phyloP scores from a whole-genome alignment of 2,888 invertebrate species.

The Drosophila dives region DNA sequence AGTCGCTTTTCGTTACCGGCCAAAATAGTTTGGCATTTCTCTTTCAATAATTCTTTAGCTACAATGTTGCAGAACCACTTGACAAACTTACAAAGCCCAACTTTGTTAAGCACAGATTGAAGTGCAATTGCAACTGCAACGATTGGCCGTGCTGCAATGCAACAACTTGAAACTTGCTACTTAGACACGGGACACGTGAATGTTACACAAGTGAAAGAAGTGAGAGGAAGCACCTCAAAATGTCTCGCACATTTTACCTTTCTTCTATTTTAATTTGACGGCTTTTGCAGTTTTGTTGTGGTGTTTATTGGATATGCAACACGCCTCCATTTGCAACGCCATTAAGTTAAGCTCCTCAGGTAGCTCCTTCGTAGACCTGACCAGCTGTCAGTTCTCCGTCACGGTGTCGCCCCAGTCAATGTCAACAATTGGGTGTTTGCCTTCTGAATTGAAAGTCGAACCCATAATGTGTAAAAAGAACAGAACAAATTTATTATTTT shows the following conservation, averaged over 20 bases:
- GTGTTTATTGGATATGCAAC: constrained; percentile 55
- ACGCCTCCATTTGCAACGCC: constrained; percentile 19
- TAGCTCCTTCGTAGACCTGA: not conserved
- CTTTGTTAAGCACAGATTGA: constrained; percentile 9
- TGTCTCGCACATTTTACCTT: not conserved
- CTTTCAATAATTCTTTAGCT: constrained; percentile 14
- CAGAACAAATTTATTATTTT: not conserved
- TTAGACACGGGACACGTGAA: constrained; percentile 46
- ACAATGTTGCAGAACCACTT: constrained; percentile 4
- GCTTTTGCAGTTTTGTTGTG: constrained; percentile 45
- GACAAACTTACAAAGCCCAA: constrained; percentile 22
- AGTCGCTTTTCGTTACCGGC: not conserved
- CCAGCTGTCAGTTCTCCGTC: constrained; percentile 21
- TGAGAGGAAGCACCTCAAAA: not conserved
- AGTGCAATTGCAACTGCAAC: constrained; percentile 1
- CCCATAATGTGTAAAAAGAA: not conserved
- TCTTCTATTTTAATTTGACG: constrained; percentile 1
- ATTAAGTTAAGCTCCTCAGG: constrained; percentile 25
- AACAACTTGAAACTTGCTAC: constrained; percentile 34
- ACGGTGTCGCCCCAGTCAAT: constrained; percentile 3
- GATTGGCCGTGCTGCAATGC: constrained; percentile 18
- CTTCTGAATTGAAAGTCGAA: not conserved
- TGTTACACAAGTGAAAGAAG: not conserved
- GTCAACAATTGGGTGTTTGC: not conserved
- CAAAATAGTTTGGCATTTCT: constrained; percentile 11